These are phyloP conservation scores for Fistularia tabacaria DNA, from an alignment of 2,797 vertebrate genomes.

Conservation along the genomic window DNA sequence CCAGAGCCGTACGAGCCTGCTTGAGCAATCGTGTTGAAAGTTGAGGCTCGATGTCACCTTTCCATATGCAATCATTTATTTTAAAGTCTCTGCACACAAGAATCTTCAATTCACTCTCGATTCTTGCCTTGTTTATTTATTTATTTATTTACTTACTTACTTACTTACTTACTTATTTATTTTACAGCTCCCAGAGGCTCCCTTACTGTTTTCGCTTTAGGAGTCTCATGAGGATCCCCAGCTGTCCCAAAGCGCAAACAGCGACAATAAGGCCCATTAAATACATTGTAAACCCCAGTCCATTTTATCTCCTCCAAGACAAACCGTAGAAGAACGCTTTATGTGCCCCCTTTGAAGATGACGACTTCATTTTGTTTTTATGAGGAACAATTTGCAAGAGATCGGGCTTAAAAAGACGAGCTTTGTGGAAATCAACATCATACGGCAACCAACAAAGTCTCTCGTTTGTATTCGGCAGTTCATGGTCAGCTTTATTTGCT, in stretches of 20 bases:
- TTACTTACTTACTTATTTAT: slow-evolving; percentile 30
- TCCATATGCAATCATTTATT: too few relatives aligned
- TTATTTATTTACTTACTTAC: neutral
- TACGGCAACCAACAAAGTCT: too few relatives aligned
- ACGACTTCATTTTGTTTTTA: neutral
- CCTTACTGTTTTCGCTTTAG: slow-evolving; percentile 29
- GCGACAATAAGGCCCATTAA: slow-evolving; percentile 34
- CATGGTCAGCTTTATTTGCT: too few relatives aligned
- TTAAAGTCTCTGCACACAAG: too few relatives aligned
- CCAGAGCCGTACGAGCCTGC: too few relatives aligned
- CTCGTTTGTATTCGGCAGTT: too few relatives aligned
- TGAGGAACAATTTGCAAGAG: neutral
- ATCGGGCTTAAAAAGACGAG: too few relatives aligned
- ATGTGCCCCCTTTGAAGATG: neutral
- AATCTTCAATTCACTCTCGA: too few relatives aligned
- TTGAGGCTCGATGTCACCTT: neutral
- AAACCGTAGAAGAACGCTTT: slow-evolving; percentile 1
- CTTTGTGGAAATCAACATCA: too few relatives aligned
- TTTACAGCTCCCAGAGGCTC: slow-evolving; percentile 18
- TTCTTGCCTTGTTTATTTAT: too few relatives aligned
- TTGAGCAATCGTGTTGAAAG: neutral
- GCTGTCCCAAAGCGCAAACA: slow-evolving; percentile 13
- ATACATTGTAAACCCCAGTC: slow-evolving; percentile 23
- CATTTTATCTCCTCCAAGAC: slow-evolving; percentile 2
- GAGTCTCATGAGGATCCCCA: slow-evolving; percentile 21